Base-by-base conservation (phyloP, 2,888 invertebrate species). In the Pinctada fucata region DNA sequence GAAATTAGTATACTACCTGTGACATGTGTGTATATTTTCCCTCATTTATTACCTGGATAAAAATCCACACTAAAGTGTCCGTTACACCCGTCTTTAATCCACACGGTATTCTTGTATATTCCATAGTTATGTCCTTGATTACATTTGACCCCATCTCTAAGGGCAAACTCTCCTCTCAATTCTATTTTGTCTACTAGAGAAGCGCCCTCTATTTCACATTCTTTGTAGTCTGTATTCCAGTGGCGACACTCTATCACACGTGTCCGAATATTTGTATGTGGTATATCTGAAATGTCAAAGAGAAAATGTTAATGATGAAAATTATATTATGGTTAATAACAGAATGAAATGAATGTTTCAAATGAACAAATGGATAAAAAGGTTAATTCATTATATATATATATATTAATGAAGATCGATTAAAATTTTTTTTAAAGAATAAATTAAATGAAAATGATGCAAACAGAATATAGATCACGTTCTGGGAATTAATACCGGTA, bases 51-150 rank as follows among this genome's bases (percentile, higher is more conserved):
- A 79, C 79, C 79, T 77, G 76, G 69, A 52, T 74, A 79, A 71
- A 70, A 79, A 45, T 76, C 74, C 31, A 79, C 76, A 58, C 49
- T 64, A 67, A 74, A 79, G 45, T 76, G 68, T 10, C 79, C 79
- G 58, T 70, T 77, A 67, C 79, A 79, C n/a, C 76, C 76, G 65
- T 76, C 69, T 58, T 79, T 76, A 16, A 79, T 73, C 72, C 76
- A 79, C 13, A 79, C 72, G 13, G 76, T 72, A 64, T 79, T 72
- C 10, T 73, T 64, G 31, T 76, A 73, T 65, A 79, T 79, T 48
- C 79, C 79, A 58, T 76, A 79, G 67, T 76, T 73, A 58, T 73
- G 72, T 65, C 79, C 79, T 66, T 74, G 69, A n/a, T 45, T 74
- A 65, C 79, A 79, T 8, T 72, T 64, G 3, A 10, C 13, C 1